Evolutionary conservation across 2,113 vertebrate species (phyloP).

Genomic region (Gambusia holbrooki): DNA sequence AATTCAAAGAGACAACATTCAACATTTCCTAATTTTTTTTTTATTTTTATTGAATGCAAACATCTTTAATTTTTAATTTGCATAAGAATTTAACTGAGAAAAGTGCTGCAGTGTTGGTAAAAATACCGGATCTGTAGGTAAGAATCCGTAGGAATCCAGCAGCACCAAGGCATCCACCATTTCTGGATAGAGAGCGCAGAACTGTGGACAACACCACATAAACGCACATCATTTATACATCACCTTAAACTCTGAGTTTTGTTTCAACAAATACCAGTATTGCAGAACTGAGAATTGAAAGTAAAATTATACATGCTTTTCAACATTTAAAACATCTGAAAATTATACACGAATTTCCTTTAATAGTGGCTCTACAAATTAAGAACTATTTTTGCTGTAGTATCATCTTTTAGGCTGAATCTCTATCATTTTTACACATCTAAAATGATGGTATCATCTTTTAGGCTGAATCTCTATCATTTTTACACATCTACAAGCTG

Average conservation of each 20-base stretch:
- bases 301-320: no score
- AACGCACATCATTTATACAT: background rate
- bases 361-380: no score
- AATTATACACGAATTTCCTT: no score
- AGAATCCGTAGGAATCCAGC: conserved; percentile 83
- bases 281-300: no score
- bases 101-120: background rate
- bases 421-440: no score
- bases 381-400: no score
- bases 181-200: conserved; percentile 88
- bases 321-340: no score
- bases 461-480: no score
- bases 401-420: no score
- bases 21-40: background rate
- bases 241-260: background rate
- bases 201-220: conserved; percentile 72
- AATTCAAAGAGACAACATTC: background rate
- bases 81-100: background rate
- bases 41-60: background rate
- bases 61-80: background rate
- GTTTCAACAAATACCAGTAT: no score
- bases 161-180: conserved; percentile 89
- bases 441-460: no score
- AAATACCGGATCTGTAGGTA: conserved; percentile 73
- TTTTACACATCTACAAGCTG: no score